phyloP scores from a whole-genome alignment of 2,888 invertebrate species.

The Baccha elongata region DNA sequence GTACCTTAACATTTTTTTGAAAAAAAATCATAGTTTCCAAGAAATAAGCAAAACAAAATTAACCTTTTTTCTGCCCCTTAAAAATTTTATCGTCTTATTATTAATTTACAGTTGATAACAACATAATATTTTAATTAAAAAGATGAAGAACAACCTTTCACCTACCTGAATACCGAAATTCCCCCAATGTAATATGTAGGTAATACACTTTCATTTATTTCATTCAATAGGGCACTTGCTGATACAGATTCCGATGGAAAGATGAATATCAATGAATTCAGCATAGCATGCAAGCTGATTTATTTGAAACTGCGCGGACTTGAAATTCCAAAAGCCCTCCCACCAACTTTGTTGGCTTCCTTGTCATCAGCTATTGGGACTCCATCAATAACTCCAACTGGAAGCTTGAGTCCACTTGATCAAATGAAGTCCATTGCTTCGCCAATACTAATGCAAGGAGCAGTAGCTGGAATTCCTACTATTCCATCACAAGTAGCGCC shows the following conservation, averaged over 20 bases:
- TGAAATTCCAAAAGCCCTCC: conserved; percentile 94
- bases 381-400: conserved; percentile 80
- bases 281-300: conserved; percentile 98
- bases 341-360: conserved; percentile 88
- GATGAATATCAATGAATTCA: conserved; percentile 97
- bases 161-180: too few relatives aligned
- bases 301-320: conserved; percentile 95
- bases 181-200: too few relatives aligned
- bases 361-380: conserved; percentile 84
- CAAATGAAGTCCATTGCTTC: conserved; percentile 77
- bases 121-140: too few relatives aligned
- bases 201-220: conserved; percentile 74
- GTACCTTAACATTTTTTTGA: too few relatives aligned
- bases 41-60: too few relatives aligned
- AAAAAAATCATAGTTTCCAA: too few relatives aligned
- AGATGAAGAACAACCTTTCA: too few relatives aligned
- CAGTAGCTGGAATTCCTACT: conserved; percentile 48
- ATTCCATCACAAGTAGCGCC: conserved; percentile 65
- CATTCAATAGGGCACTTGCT: conserved; percentile 88
- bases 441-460: conserved; percentile 51
- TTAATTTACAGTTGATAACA: too few relatives aligned
- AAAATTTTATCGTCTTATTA: too few relatives aligned
- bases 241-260: conserved; percentile 98
- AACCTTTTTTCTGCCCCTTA: too few relatives aligned
- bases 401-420: conserved; percentile 80